Conservation (phyloP, 2,113 vertebrate species). For the Sula dactylatra region DNA sequence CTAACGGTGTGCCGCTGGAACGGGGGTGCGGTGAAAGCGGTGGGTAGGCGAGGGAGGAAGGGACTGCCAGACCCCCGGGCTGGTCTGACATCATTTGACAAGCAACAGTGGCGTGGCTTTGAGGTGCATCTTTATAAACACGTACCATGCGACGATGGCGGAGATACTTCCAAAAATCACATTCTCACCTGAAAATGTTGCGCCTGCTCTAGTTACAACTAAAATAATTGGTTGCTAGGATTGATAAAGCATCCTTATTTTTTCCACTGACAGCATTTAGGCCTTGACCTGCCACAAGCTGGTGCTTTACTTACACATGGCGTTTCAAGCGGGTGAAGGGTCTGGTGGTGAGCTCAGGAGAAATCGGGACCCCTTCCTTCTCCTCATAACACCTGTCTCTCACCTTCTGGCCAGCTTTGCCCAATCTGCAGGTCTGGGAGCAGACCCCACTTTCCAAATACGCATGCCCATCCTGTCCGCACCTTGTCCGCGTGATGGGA, state of each 20-base stretch:
- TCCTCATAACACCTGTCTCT: accelerated
- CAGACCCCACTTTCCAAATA: not conserved
- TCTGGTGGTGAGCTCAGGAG: not conserved
- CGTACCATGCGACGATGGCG: accelerated
- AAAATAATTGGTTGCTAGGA: accelerated
- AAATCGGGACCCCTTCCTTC: accelerated
- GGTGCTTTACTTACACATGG: accelerated
- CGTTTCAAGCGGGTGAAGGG: not conserved
- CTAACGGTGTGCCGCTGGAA: accelerated
- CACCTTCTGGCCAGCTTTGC: no score
- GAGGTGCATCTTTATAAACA: not conserved
- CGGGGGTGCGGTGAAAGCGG: accelerated
- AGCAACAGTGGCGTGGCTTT: accelerated
- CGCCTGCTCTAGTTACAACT: accelerated
- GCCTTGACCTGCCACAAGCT: not conserved
- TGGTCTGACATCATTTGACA: accelerated
- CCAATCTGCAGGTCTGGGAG: not conserved
- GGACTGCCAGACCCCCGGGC: not conserved
- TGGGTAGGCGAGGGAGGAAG: accelerated
- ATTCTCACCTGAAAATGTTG: not conserved
- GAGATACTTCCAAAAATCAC: not conserved
- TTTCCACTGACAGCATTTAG: accelerated
- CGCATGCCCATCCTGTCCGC: accelerated
- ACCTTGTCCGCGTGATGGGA: accelerated
- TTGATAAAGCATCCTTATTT: no score